These are phyloP conservation scores for Drepana arcuata DNA, from an alignment of 1,140 invertebrate genomes.

Conservation along the genomic window DNA sequence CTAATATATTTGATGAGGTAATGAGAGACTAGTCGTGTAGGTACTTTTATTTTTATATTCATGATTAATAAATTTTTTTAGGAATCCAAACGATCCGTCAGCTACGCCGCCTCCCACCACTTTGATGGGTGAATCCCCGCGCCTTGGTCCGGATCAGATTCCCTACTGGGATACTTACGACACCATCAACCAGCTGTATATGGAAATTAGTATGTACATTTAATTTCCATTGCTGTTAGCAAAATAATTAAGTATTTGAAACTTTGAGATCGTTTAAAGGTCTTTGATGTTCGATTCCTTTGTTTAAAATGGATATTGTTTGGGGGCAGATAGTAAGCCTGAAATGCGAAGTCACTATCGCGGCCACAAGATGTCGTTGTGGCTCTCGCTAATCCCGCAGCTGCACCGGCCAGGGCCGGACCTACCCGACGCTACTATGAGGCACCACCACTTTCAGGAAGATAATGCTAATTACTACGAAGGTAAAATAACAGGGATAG, in stretches of 20 bases:
- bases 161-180: constrained; percentile 93
- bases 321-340: constrained; percentile 76
- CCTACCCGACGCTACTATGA: constrained; percentile 74
- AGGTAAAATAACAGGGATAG: constrained; percentile 31
- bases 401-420: constrained; percentile 83
- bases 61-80: constrained; percentile 45
- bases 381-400: constrained; percentile 92
- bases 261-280: too few species aligned
- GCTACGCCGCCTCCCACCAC: constrained; percentile 57
- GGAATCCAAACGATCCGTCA: constrained; percentile 77
- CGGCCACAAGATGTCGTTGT: constrained; percentile 92
- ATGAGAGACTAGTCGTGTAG: too few species aligned
- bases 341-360: constrained; percentile 89
- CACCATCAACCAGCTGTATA: constrained; percentile 89
- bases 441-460: constrained; percentile 86
- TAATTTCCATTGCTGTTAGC: too few species aligned
- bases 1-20: too few species aligned
- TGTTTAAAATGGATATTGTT: constrained; percentile 20
- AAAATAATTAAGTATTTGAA: too few species aligned
- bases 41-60: not conserved
- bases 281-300: too few species aligned
- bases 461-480: constrained; percentile 57
- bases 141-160: constrained; percentile 35
- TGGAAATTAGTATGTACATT: constrained; percentile 80
- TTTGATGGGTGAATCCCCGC: constrained; percentile 38